These are phyloP conservation scores for rat (Rattus norvegicus) DNA, from an alignment of 2,113 vertebrate genomes.

Conservation along the genomic window GRCr8 NC_086028.1:90561501-90562000, in stretches of 20 bases:
- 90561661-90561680: background rate
- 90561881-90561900: background rate
- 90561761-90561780: background rate
- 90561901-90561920: background rate
- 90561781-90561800: background rate
- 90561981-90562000: background rate
- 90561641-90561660: background rate
- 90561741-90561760: background rate
- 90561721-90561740: constrained; percentile 7
- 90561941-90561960: background rate
- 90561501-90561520: background rate
- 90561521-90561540: background rate
- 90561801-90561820: background rate
- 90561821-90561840: background rate
- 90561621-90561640: background rate
- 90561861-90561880: background rate
- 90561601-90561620: background rate
- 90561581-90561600: background rate
- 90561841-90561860: background rate
- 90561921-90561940: background rate
- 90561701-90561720: background rate
- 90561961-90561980: background rate
- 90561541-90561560: constrained; percentile 13
- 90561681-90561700: background rate
- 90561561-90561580: background rate